Evolutionary conservation across 2,113 vertebrate genomes (phyloP), one percentile per base, ranked within the genome.

Genomic region (Spilogale gracilis): DNA sequence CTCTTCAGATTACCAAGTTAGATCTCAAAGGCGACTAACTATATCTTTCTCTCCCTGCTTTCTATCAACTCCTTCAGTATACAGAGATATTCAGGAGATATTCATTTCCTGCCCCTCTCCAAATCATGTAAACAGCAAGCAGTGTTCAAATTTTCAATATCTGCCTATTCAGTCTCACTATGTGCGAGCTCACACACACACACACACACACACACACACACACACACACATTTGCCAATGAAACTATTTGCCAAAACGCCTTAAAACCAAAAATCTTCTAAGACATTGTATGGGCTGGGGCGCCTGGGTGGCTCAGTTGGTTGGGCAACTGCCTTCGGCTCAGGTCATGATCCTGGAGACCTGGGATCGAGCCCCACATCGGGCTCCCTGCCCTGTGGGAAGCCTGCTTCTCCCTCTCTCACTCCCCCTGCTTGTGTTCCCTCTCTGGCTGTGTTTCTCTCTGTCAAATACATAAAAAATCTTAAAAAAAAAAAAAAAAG

Each of bases 1-100:
- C 48, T 87, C n/a, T 86, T 73, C 48, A 58, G 83, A 69, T 52
- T 89, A 63, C 61, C 50, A 94, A 96, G 84, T 92, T 92, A 96
- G 84, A 96, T 58, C 43, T n/a, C n/a, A 67, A 71, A 85, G 18
- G 14, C 58, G 80, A 69, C 43, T 92, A 23, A 79, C 71, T 71
- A 79, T 69, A 18, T 87, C 30, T 91, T 74, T 76, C 43, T 54
- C 16, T 73, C 32, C 88, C 63, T 93, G 27, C 14, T 86, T 95
- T 89, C 61, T 43, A 8, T 27, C 56, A 94, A 6, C 9, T 61
- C 18, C 43, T 76, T 89, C 21, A 56, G 50, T 9, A 93, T 27
- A n/a, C 52, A 84, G 60, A 78, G 4, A 74, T 54, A 69, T 21
- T 27, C n/a, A 48, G 13, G 27, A 38, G n/a, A 81, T 25, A 7